Evolutionary conservation across 2,797 vertebrate genomes (phyloP).

Genomic region (Limnodromus scolopaceus): DNA sequence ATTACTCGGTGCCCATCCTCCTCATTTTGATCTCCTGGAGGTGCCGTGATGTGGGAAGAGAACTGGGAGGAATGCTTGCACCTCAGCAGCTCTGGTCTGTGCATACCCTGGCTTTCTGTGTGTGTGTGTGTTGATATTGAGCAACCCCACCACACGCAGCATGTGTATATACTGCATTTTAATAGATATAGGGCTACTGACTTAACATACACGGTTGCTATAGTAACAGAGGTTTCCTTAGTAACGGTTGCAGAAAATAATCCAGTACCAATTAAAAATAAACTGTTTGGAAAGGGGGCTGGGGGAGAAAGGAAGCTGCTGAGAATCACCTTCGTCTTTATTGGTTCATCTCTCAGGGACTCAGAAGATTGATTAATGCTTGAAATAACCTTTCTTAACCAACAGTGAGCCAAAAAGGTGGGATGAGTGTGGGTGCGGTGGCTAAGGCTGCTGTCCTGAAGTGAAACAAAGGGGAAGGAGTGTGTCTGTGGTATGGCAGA

Average conservation of each 20-base stretch:
- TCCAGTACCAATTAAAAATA: constrained; percentile 83
- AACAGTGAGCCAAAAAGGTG: background rate
- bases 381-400: constrained; percentile 31
- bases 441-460: background rate
- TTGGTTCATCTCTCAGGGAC: constrained; percentile 51
- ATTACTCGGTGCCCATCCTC: accelerated
- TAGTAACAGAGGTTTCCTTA: constrained; percentile 83
- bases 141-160: background rate
- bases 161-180: constrained; percentile 71
- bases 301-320: constrained; percentile 52
- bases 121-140: background rate
- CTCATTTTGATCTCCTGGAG: background rate
- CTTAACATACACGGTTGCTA: constrained; percentile 81
- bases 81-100: background rate
- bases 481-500: background rate
- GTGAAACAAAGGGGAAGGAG: constrained; percentile 25
- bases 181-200: constrained; percentile 73
- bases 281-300: constrained; percentile 76
- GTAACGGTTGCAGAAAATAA: constrained; percentile 83
- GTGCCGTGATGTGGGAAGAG: background rate
- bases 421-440: background rate
- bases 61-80: background rate
- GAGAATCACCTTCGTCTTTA: constrained; percentile 50
- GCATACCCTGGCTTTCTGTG: background rate
- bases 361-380: constrained; percentile 41